Percentiles rank a stretch among this genome's conserved stretches.
phyloP scores from a whole-genome alignment of 2,888 invertebrate genomes.

The Synergus gifuensis region DNA sequence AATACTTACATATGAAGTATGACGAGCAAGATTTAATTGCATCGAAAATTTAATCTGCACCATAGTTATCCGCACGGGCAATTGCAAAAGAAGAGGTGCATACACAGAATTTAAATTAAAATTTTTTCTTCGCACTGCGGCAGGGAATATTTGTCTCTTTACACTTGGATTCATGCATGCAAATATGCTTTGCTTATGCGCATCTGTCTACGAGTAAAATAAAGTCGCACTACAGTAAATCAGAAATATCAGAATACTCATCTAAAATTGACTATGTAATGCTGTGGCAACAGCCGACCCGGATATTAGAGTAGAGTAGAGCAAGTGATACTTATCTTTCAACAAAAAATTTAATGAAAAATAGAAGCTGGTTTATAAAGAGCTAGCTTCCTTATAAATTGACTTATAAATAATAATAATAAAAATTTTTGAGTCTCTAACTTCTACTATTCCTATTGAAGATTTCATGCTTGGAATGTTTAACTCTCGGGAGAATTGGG shows the following conservation, averaged over 20 bases:
- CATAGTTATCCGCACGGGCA: neutral
- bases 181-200: constrained; percentile 10
- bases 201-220: constrained; percentile 1
- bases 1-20: neutral
- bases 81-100: neutral
- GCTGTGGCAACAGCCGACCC: neutral
- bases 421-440: too few species aligned
- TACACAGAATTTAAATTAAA: neutral
- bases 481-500: neutral
- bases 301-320: neutral
- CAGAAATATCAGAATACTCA: neutral
- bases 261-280: constrained; percentile 13
- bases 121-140: neutral
- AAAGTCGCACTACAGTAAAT: constrained; percentile 2
- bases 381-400: too few species aligned
- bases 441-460: too few species aligned
- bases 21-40: constrained; percentile 25
- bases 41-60: neutral
- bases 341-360: neutral
- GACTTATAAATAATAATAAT: too few species aligned
- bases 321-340: neutral
- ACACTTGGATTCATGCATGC: constrained; percentile 30
- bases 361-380: neutral
- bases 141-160: constrained; percentile 22
- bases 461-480: too few species aligned